Conservation (phyloP, 2,888 invertebrate genomes). For the Furcula furcula region DNA sequence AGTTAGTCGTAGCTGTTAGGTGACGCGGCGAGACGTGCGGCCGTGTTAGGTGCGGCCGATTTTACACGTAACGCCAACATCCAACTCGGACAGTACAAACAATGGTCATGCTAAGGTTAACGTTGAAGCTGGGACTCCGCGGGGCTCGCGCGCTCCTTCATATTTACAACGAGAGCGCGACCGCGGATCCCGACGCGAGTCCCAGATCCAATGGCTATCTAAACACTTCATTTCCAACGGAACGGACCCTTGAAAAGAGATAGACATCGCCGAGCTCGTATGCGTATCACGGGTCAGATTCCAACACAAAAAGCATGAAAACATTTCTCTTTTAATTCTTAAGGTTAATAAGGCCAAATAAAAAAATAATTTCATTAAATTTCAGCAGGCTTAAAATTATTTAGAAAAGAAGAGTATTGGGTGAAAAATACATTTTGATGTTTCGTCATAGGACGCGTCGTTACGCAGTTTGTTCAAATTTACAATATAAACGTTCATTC, state of each 20-base stretch:
- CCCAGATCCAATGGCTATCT: constrained; percentile 50
- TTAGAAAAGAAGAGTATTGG: constrained; percentile 75
- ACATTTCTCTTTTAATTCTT: constrained; percentile 51
- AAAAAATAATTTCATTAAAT: constrained; percentile 50
- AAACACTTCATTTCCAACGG: constrained; percentile 36
- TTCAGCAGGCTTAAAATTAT: constrained; percentile 68
- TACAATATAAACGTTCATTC: constrained; percentile 57
- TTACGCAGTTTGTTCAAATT: constrained; percentile 53
- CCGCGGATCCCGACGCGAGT: constrained; percentile 48
- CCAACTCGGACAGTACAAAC: constrained; percentile 62
- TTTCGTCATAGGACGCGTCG: constrained; percentile 60
- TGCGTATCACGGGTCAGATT: constrained; percentile 57
- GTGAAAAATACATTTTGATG: constrained; percentile 80
- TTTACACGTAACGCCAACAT: constrained; percentile 48
- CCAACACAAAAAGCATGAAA: constrained; percentile 75
- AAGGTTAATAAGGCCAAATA: constrained; percentile 75
- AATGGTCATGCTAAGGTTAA: constrained; percentile 69
- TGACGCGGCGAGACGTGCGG: constrained; percentile 53
- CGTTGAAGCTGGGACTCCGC: constrained; percentile 58
- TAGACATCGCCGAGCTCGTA: constrained; percentile 54
- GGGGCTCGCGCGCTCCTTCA: constrained; percentile 31
- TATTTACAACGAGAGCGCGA: constrained; percentile 31
- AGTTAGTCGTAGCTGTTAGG: constrained; percentile 74
- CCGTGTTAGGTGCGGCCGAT: constrained; percentile 57
- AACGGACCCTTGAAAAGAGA: constrained; percentile 35